Conservation (phyloP, 2,888 invertebrate genomes). For the Perizoma flavofasciatum region DNA sequence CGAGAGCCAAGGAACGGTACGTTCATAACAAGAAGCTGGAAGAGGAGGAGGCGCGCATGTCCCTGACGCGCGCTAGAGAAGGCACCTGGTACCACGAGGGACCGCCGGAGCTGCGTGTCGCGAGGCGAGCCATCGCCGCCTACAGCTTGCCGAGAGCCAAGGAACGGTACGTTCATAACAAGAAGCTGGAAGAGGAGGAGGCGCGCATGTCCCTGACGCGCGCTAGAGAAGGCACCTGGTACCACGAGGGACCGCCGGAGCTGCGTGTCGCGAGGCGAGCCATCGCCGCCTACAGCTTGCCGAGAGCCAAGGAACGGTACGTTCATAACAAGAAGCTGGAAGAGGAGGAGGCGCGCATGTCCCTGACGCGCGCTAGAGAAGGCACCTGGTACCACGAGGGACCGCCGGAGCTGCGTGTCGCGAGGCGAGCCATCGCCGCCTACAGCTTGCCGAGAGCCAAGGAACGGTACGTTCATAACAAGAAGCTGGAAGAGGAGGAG, state of each 20-base stretch:
- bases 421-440: slow-evolving; percentile 93
- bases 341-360: slow-evolving; percentile 92
- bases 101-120: slow-evolving; percentile 90
- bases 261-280: slow-evolving; percentile 92
- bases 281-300: slow-evolving; percentile 91
- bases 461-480: slow-evolving; percentile 83
- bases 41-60: slow-evolving; percentile 92
- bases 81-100: slow-evolving; percentile 99
- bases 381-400: slow-evolving; percentile 99
- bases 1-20: slow-evolving; percentile 78
- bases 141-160: slow-evolving; percentile 86
- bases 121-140: slow-evolving; percentile 93
- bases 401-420: slow-evolving; percentile 90
- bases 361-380: slow-evolving; percentile 91
- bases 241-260: slow-evolving; percentile 97
- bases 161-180: slow-evolving; percentile 79
- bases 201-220: slow-evolving; percentile 90
- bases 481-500: slow-evolving; percentile 92
- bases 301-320: slow-evolving; percentile 78
- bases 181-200: slow-evolving; percentile 92
- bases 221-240: slow-evolving; percentile 98
- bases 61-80: slow-evolving; percentile 91
- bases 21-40: slow-evolving; percentile 88
- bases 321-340: slow-evolving; percentile 91
- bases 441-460: slow-evolving; percentile 86